Evolutionary conservation across 1,140 invertebrate species (phyloP).

Genomic region (Drosophila sp.): DNA sequence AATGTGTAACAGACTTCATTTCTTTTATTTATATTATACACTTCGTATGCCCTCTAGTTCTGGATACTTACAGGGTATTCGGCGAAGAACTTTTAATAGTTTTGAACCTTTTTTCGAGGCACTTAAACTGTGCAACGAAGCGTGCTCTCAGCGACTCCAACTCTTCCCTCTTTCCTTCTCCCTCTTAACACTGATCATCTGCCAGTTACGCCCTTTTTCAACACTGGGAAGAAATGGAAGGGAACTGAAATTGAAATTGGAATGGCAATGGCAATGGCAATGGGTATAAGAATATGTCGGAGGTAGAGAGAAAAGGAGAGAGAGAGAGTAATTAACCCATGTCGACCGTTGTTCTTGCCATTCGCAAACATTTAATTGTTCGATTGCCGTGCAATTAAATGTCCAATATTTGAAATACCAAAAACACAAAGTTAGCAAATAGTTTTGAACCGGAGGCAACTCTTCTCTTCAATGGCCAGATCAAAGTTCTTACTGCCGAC

Average conservation of each 20-base stretch:
- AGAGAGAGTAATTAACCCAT: constrained; percentile 75
- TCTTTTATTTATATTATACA: neutral
- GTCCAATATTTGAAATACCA: constrained; percentile 74
- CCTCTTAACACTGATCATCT: constrained; percentile 15
- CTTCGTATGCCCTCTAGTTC: constrained; percentile 3
- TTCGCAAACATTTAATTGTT: constrained; percentile 81
- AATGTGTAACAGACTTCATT: neutral
- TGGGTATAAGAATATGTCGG: constrained; percentile 1
- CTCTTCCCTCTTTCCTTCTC: neutral
- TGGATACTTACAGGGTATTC: constrained; percentile 28
- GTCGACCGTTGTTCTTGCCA: constrained; percentile 56
- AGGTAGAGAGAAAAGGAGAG: constrained; percentile 7
- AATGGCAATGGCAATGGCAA: too few relatives aligned
- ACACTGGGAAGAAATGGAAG: constrained; percentile 28
- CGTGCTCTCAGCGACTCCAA: constrained; percentile 60
- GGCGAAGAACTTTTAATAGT: constrained; percentile 76
- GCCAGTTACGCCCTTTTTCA: constrained; percentile 53
- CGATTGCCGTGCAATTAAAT: constrained; percentile 71
- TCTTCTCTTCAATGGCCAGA: constrained; percentile 32
- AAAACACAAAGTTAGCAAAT: constrained; percentile 44
- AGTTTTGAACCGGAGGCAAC: constrained; percentile 3
- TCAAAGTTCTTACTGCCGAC: constrained; percentile 62
- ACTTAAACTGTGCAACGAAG: constrained; percentile 79
- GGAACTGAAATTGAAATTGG: constrained; percentile 25
- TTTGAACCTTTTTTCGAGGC: constrained; percentile 69